Evolutionary conservation across 2,797 vertebrate genomes (phyloP).

Genomic region (Rhynchonycteris naso): DNA sequence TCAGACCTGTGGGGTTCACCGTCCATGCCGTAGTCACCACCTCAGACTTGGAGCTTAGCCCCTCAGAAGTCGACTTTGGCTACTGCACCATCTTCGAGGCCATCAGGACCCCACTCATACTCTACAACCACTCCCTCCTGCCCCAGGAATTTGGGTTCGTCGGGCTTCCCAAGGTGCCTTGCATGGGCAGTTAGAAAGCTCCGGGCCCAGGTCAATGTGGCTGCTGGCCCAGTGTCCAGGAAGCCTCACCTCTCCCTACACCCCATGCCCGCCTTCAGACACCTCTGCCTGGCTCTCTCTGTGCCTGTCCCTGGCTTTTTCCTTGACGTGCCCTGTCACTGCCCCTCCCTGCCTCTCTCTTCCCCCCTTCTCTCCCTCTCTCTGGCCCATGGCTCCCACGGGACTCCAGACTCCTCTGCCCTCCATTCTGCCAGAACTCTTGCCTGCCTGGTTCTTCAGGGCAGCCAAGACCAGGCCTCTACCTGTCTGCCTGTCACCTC

Average conservation of each 20-base stretch:
- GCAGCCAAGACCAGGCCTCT: neutral
- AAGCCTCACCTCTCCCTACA: neutral
- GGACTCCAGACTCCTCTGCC: neutral
- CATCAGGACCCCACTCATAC: conserved; percentile 83
- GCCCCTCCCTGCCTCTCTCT: neutral
- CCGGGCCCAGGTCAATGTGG: neutral
- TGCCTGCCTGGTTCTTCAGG: neutral
- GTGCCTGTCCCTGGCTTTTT: neutral
- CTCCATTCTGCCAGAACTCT: neutral
- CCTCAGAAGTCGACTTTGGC: conserved; percentile 90
- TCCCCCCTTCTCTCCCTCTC: too few relatives aligned
- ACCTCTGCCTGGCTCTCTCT: neutral
- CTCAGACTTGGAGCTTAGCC: conserved; percentile 91
- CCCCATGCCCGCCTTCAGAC: rapidly evolving
- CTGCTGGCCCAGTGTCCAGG: neutral
- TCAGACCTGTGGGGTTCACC: conserved; percentile 87
- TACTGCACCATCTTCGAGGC: conserved; percentile 91
- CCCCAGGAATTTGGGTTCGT: conserved; percentile 95
- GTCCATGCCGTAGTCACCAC: conserved; percentile 92
- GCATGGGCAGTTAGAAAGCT: rapidly evolving
- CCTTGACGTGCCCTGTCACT: rapidly evolving
- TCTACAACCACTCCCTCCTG: conserved; percentile 92
- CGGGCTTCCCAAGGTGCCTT: conserved; percentile 90
- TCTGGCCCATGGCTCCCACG: rapidly evolving
- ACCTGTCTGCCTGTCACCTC: neutral